These are phyloP conservation scores for Boulengeromyrus knoepffleri DNA, from an alignment of 2,113 vertebrate genomes.

Conservation along the genomic window DNA sequence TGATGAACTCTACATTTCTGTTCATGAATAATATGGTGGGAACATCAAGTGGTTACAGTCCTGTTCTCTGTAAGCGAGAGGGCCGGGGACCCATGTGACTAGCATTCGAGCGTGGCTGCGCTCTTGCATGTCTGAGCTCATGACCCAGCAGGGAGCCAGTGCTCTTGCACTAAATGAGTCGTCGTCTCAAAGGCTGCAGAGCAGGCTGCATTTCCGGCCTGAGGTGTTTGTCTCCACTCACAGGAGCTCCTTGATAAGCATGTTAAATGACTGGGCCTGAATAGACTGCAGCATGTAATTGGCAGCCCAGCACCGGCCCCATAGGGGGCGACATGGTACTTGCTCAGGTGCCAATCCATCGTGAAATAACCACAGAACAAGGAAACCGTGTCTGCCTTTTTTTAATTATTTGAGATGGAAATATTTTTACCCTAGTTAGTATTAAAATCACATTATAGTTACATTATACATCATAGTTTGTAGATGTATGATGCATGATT, in stretches of 20 bases:
- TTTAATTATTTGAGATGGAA: background rate
- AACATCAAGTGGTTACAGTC: background rate
- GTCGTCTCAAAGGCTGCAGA: background rate
- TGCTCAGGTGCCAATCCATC: background rate
- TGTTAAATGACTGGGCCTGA: conserved; percentile 55
- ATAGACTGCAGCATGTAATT: conserved; percentile 58
- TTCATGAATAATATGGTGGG: background rate
- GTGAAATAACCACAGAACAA: background rate
- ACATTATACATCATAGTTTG: background rate
- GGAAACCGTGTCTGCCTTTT: background rate
- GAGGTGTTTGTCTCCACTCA: conserved; percentile 35
- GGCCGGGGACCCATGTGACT: background rate
- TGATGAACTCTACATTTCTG: background rate
- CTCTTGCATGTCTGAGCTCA: background rate
- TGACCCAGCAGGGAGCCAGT: background rate
- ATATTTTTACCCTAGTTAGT: background rate
- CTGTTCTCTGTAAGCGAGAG: background rate
- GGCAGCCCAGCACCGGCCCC: conserved; percentile 41
- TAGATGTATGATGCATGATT: background rate
- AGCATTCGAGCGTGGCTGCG: background rate
- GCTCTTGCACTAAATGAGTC: background rate
- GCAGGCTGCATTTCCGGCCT: background rate
- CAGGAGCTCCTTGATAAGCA: conserved; percentile 57
- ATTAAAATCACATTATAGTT: background rate
- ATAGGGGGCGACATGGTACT: conserved; percentile 19